Evolutionary conservation across 2,113 vertebrate species (phyloP), one percentile per base, ranked within the genome.

Genomic region (Myotis lucifugus): DNA sequence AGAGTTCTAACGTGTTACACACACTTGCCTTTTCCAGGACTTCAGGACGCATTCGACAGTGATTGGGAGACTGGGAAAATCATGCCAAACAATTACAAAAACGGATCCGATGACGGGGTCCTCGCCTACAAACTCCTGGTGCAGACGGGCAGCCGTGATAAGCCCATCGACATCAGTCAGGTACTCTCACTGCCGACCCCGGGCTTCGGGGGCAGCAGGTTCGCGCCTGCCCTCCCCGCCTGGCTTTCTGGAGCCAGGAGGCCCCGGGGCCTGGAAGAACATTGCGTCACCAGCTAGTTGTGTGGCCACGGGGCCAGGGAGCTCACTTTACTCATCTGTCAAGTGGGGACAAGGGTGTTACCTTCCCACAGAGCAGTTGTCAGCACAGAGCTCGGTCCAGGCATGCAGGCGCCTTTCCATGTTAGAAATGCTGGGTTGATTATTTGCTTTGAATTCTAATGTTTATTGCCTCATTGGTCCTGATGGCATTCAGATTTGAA

Each of bases 91-190:
- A 99, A 97, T 98, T 99, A 99, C 72, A 99, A 98, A 97, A 99
- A 99, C 46, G 99, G 99, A 95, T 99, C 99, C 0, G 99, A 99
- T 0, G 99, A 99, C 73, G 99, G 99, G 2, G 98, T 99, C 88
- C 98, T 99, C 95, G 99, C 99, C 73, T 99, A 99, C 97, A 99
- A 99, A 90, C 99, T 99, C 74, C 96, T 99, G 97, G 99, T 99
- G 89, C 99, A 99, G 97, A 99, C 99, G 0, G 99, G 99, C 96
- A 99, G 98, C 96, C 98, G 98, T 15, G 99, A 99, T 21, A 99
- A 99, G 93, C 99, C 99, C 76, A 98, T 99, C 94, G 99, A 99
- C 98, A 97, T 99, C 96, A 99, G 98, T 97, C 99, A 99, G 99
- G 99, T 99, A 98, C 27, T 6, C 17, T 7, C 18, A 1, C 50